Base-by-base conservation (phyloP, 2,113 vertebrate genomes). In the Austrofundulus limnaeus region DNA sequence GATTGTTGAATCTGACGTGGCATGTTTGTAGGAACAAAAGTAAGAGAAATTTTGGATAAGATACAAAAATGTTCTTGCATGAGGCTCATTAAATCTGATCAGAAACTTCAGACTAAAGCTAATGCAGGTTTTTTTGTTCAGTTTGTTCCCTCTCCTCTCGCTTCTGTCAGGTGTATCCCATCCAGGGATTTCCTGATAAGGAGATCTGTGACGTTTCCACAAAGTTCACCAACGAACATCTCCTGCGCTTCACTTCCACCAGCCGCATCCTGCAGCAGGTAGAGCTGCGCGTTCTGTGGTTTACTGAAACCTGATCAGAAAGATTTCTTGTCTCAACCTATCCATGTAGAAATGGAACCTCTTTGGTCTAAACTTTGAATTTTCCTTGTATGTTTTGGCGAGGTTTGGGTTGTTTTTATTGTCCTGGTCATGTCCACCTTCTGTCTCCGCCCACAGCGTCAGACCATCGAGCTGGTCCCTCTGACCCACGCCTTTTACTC, bases 381-480 rank as follows among this genome's bases (percentile, higher is more conserved):
- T 2, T 11, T 2, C 11, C 37, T 2, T 38, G 37, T 2, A 11
- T 3, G 37, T 38, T 38, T 10, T 38, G 12, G 2, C 9, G 28
- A 28, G 28, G 7, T 28, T 28, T 28, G 3, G 7, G 11, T n/a
- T n/a, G n/a, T n/a, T n/a, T n/a, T n/a, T n/a, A 28, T 28, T 28
- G 25, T 28, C 7, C 25, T 28, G 25, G 2, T 16, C 8, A 24
- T 4, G 5, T 6, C 3, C 23, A 15, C 2, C 10, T 25, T 43
- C 0, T 70, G 19, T 80, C 15, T 76, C 45, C 86, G n/a, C n/a
- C 60, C n/a, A 28, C 70, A 95, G 94, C 86, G 91, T 42, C 95
- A 96, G 80, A 93, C 88, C 31, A 82, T 95, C 1, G 94, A 95
- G 87, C 72, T 95, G 72, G 89, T 96, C 41, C 95, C 94, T 1